Evolutionary conservation across 2,888 invertebrate species (phyloP), one percentile per base, ranked within the genome.

Genomic region (Tinea trinotella): DNA sequence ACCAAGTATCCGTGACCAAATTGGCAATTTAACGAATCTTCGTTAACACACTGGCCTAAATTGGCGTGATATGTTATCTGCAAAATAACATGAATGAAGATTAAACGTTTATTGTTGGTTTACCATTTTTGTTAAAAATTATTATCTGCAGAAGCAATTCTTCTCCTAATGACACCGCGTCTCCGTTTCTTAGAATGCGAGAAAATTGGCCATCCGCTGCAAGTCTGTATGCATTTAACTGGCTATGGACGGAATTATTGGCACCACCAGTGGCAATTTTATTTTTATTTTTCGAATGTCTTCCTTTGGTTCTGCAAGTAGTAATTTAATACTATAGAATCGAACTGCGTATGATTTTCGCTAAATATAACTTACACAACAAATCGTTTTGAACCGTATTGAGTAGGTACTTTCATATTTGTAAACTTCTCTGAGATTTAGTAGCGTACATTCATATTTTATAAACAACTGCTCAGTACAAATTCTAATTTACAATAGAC

Each of bases 111-210:
- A 18, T 15, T n/a, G n/a, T n/a, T 22, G 22, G 22, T 22, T 40
- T 40, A 40, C 40, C 40, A 55, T 36, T 49, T 52, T 44, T 24
- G 20, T 20, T 55, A 36, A 55, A 40, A 56, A 19, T 18, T 12
- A 30, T 50, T 24, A 50, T 24, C 24, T 24, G 24, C 24, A 50
- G 10, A 13, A 50, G 15, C 34, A 50, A 24, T 30, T 30, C 88
- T 62, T 90, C 90, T 2, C 90, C 90, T 44, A 90, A 66, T 56
- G 85, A 76, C 0, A 90, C 88, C 3, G 83, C 72, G 3, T 85
- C 88, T 52, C 88, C 86, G 0, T 76, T 65, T 56, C 83, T 78
- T 54, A 90, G 70, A 15, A 71, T 74, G n/a, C 80, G 70, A 13
- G 83, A 81, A 59, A 87, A 89, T 18, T 84, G 82, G 54, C 78